Evolutionary conservation across 2,797 vertebrate species (phyloP).

Genomic region (Vespertilio murinus): DNA sequence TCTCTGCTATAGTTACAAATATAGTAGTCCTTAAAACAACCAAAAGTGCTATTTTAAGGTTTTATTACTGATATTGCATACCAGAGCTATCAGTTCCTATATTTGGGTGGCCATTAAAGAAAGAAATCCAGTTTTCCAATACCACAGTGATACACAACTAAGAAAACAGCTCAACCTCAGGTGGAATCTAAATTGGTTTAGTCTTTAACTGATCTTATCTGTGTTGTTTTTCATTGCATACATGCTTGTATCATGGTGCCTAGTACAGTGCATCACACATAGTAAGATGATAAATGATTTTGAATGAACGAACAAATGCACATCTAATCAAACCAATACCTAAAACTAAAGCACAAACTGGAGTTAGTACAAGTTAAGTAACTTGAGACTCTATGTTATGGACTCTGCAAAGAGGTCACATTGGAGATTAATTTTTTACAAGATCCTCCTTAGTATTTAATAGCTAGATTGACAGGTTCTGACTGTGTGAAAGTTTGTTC

Average conservation of each 20-base stretch:
- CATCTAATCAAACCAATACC: background rate
- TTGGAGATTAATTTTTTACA: background rate
- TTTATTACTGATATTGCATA: slow-evolving; percentile 10
- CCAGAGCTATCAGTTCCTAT: background rate
- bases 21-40: background rate
- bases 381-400: background rate
- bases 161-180: background rate
- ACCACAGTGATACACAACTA: background rate
- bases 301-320: background rate
- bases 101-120: background rate
- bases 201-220: background rate
- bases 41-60: background rate
- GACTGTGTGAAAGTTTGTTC: background rate
- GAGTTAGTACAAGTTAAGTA: background rate
- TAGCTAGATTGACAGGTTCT: background rate
- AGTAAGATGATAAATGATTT: background rate
- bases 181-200: background rate
- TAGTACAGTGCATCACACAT: background rate
- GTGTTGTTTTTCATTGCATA: background rate
- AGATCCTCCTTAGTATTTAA: background rate
- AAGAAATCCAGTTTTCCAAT: background rate
- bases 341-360: background rate
- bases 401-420: background rate
- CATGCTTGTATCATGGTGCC: background rate
- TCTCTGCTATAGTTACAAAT: background rate